Base-by-base conservation (phyloP, 2,113 vertebrate genomes). In the Rhynchopsitta pachyrhyncha region DNA sequence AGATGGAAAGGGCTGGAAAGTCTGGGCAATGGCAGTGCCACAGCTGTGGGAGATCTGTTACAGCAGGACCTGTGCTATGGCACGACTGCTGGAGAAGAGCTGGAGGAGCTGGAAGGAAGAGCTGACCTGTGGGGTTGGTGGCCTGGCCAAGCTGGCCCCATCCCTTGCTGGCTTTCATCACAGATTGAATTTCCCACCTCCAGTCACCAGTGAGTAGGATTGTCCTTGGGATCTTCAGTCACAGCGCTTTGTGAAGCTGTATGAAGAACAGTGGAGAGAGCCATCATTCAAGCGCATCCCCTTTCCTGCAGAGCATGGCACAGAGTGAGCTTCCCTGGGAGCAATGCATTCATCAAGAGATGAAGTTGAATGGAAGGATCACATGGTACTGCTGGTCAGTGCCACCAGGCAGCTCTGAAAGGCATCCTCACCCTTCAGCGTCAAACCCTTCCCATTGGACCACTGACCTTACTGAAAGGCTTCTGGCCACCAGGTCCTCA, bases 1-100 rank as follows among this genome's bases (percentile, higher is more conserved):
- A 92, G 95, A 93, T 80, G 93, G 88, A 92, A 37, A 52, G 12
- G 29, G 11, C 44, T 96, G 88, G 80, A 41, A 86, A 71, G n/a
- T 25, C 33, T 82, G 77, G 76, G 29, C 41, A 31, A 68, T 11
- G 35, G 50, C 50, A 17, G 31, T 71, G 78, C n/a, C 46, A 50
- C 67, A 85, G 60, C 82, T 2, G 0, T 50, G 69, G 84, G 78
- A 86, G 69, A 80, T 74, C 53, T 77, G 46, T 82, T 83, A 66
- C 44, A 82, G 83, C 29, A 89, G 68, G 57, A 44, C 44, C 22
- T 86, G 49, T 5, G 15, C 37, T 29, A 7, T 47, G 76, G 49
- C 60, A 94, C 33, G 79, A 37, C 75, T 93, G 57, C 68, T 15
- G 22, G 80, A 94, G 47, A 52, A 59, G 60, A 81, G 44, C 73